Evolutionary conservation across 2,113 vertebrate species (phyloP), one percentile per base, ranked within the genome.

Genomic region (Oncorhynchus keta): DNA sequence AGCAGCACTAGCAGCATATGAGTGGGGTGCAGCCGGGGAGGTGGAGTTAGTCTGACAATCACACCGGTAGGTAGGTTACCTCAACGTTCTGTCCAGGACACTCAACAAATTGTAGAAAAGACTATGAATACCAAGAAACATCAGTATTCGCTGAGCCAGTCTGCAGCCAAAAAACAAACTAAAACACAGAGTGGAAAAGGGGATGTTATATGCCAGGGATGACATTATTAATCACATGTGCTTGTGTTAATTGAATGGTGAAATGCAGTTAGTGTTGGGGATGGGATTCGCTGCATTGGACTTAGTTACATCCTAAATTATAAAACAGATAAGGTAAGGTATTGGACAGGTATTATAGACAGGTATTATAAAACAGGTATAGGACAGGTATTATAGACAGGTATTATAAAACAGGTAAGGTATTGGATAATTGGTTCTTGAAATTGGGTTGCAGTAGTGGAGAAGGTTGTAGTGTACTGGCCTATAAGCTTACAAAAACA

Each of bases 81-180:
- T 92, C 11, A 91, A 8, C 2, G 88, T 85, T 24, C 73, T 76
- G 70, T 91, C 89, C 85, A 93, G 75, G 39, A 87, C 91, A 79
- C 73, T 76, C 89, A 90, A 20, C 89, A 90, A 20, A 74, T 75
- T 86, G 79, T 76, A 84, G 82, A 83, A 83, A 75, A 94, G 62
- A 28, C 76, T 76, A 74, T 78, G 76, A 72, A 83, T 75, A 59
- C 85, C 87, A 6, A 85, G 76, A 48, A 73, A 78, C 55, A 84
- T 86, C 81, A 91, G 32, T 71, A 86, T 35, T 64, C 84, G 85
- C 14, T 86, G 83, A 45, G 86, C 68, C 32, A 82, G 13, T 85
- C 93, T 93, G 83, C 55, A 84, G 73, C 49, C 77, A 88, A 32
- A 55, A 51, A 73, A 74, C 12, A 81, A 73, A 80, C 65, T 20